Conservation (phyloP, 2,113 vertebrate species). For the Cyprinodon variegatus region DNA sequence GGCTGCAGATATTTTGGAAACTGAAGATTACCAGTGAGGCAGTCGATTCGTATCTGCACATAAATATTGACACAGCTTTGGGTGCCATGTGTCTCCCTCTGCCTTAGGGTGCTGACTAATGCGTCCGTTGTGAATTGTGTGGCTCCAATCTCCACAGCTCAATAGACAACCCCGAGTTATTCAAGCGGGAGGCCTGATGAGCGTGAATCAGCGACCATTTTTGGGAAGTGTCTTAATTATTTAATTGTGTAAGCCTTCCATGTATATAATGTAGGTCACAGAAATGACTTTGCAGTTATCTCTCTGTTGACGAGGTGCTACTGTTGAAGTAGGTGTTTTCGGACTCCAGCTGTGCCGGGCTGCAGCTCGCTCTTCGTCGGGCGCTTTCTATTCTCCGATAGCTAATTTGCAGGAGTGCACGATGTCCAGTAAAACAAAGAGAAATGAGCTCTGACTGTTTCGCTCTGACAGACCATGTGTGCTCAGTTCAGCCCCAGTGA, state of each 20-base stretch:
- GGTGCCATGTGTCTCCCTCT: conserved; percentile 65
- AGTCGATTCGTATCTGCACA: conserved; percentile 7
- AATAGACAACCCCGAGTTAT: conserved; percentile 33
- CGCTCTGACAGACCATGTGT: conserved; percentile 39
- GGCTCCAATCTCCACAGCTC: conserved; percentile 50
- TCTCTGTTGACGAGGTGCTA: conserved; percentile 27
- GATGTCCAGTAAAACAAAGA: conserved; percentile 63
- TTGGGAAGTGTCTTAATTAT: conserved; percentile 48
- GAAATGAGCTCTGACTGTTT: conserved; percentile 61
- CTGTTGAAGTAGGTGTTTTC: conserved; percentile 31
- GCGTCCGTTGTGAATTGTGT: conserved; percentile 56
- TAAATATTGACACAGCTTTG: conserved; percentile 59
- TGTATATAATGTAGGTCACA: conserved; percentile 58
- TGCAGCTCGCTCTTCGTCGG: background rate
- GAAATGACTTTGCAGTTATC: conserved; percentile 40
- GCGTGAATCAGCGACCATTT: conserved; percentile 35
- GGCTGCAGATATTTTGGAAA: conserved; percentile 36
- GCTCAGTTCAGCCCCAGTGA: conserved; percentile 56
- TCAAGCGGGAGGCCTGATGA: conserved; percentile 28
- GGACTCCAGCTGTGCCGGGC: conserved; percentile 6
- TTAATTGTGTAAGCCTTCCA: conserved; percentile 46
- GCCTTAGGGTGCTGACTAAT: conserved; percentile 66
- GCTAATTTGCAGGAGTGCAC: conserved; percentile 55
- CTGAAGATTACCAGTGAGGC: conserved; percentile 22
- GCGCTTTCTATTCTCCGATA: conserved; percentile 28